A percentile compares a stretch with the other conserved stretches of the same genome.
Conservation (phyloP, 2,888 invertebrate genomes). For the Stenurella melanura region DNA sequence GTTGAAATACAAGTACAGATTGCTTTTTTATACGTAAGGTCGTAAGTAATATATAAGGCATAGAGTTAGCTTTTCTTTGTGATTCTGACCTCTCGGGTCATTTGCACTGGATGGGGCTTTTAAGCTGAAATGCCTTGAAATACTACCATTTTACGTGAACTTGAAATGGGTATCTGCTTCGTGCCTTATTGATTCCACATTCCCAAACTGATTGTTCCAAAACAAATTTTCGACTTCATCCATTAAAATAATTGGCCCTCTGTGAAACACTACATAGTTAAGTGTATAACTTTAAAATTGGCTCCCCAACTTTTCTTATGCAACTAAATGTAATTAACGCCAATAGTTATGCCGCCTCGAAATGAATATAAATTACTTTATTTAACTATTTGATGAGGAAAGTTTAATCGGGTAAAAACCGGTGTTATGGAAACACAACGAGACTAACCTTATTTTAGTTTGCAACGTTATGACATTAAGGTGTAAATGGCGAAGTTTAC, state of each 20-base stretch:
- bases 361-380: conserved; percentile 37
- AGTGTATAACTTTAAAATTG: conserved; percentile 49
- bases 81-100: conserved; percentile 67
- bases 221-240: conserved; percentile 56
- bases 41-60: conserved; percentile 66
- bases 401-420: conserved; percentile 21
- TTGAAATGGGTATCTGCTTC: conserved; percentile 64
- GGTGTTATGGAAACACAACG: not conserved
- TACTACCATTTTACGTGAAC: conserved; percentile 68
- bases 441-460: not conserved
- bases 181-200: conserved; percentile 67
- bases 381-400: conserved; percentile 35
- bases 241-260: conserved; percentile 53
- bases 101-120: conserved; percentile 68
- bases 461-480: not conserved
- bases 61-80: conserved; percentile 63
- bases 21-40: conserved; percentile 65
- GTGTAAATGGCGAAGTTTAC: not conserved
- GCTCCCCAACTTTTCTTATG: conserved; percentile 51
- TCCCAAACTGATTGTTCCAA: conserved; percentile 57
- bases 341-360: conserved; percentile 41
- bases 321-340: conserved; percentile 52
- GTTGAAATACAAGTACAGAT: conserved; percentile 64
- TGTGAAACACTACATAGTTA: conserved; percentile 46
- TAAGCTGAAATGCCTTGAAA: conserved; percentile 64